Conservation (phyloP, 2,797 vertebrate genomes). For the Schizothorax lantsangensis region DNA sequence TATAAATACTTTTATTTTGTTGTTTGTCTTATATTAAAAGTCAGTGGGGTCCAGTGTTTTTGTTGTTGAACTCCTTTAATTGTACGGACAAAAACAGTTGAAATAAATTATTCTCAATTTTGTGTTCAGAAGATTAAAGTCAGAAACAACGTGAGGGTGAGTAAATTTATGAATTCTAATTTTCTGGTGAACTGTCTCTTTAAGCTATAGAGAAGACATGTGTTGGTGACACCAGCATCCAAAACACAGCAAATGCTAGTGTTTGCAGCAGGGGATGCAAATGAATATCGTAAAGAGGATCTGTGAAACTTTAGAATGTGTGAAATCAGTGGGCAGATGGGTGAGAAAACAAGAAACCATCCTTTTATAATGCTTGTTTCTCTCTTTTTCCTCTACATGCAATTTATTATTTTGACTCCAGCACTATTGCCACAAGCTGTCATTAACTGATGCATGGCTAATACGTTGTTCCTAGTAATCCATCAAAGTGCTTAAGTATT, state of each 20-base stretch:
- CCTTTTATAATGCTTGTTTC: conserved; percentile 18
- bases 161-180: background rate
- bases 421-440: background rate
- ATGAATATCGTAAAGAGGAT: background rate
- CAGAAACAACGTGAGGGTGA: background rate
- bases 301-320: background rate
- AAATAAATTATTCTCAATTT: background rate
- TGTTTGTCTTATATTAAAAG: background rate
- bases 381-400: conserved; percentile 1
- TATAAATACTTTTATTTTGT: no score
- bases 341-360: background rate
- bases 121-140: background rate
- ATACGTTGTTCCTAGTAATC: conserved; percentile 40
- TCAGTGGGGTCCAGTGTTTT: background rate
- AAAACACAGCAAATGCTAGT: background rate
- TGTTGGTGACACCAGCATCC: background rate
- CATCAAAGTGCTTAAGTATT: conserved; percentile 39
- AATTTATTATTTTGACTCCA: conserved; percentile 24
- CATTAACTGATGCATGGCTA: conserved; percentile 37
- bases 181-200: background rate
- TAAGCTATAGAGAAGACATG: background rate
- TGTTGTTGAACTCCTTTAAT: background rate
- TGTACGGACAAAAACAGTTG: background rate
- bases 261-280: conserved; percentile 1
- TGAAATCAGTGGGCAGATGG: conserved; percentile 26